Percentiles rank a stretch among this genome's conserved stretches.
These are phyloP conservation scores for Eclectus roratus DNA, from an alignment of 2,113 vertebrate species.

Conservation along the genomic window DNA sequence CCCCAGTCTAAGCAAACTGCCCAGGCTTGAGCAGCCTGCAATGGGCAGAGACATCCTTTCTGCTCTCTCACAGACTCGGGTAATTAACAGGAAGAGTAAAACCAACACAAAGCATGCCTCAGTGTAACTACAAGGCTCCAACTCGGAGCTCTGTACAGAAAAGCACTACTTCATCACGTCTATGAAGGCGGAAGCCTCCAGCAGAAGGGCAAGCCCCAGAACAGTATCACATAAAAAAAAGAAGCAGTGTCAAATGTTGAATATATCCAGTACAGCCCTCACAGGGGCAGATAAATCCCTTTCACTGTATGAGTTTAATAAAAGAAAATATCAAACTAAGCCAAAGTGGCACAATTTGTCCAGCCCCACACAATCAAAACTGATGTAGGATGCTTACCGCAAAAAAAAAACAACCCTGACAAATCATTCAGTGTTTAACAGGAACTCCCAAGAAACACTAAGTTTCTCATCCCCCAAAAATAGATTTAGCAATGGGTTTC, in stretches of 20 bases:
- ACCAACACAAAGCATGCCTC: background rate
- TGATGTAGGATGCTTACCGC: background rate
- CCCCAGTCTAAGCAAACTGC: background rate
- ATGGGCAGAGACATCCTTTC: background rate
- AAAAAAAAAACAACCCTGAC: background rate
- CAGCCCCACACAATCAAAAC: background rate
- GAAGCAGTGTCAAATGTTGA: background rate
- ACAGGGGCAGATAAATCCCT: background rate
- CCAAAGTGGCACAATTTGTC: background rate
- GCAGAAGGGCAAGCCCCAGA: background rate
- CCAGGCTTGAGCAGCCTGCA: background rate
- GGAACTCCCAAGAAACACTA: background rate
- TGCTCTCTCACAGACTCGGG: background rate
- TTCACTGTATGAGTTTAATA: background rate
- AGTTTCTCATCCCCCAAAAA: background rate
- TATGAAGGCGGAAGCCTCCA: rapidly evolving
- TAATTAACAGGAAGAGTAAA: background rate
- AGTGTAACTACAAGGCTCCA: background rate
- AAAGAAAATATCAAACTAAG: background rate
- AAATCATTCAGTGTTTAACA: background rate
- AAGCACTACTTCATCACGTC: rapidly evolving
- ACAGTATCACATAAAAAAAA: background rate
- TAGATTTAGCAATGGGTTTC: background rate
- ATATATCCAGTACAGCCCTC: background rate
- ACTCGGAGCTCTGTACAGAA: background rate